Evolutionary conservation across 2,888 invertebrate genomes (phyloP).

Genomic region (Conchocele bisecta): DNA sequence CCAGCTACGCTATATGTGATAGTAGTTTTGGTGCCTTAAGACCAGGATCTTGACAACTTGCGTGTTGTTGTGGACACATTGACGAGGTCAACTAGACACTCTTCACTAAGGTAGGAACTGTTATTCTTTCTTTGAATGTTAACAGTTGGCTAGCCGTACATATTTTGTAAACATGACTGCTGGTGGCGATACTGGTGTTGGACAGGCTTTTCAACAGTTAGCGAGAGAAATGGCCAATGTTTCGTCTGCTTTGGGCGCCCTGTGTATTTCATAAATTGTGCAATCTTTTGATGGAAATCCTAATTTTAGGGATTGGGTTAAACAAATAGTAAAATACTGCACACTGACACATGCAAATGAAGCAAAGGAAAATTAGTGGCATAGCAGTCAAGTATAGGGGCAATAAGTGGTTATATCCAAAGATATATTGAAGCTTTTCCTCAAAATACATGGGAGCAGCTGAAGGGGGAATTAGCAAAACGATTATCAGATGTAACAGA

Average conservation of each 20-base stretch:
- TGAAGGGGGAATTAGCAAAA: background rate
- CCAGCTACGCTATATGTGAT: too few species aligned
- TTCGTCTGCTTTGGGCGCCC: background rate
- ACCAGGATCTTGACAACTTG: too few species aligned
- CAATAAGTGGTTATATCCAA: conserved; percentile 10
- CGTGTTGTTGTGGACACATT: too few species aligned
- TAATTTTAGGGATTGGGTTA: conserved; percentile 12
- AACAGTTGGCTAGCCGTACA: too few species aligned
- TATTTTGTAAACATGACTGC: too few species aligned
- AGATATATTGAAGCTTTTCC: conserved; percentile 1
- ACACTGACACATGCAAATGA: background rate
- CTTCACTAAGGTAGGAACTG: too few species aligned
- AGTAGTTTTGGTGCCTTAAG: too few species aligned
- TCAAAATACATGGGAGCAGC: background rate
- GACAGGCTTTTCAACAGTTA: too few species aligned
- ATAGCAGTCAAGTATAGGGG: conserved; percentile 7
- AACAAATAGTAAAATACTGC: conserved; percentile 7
- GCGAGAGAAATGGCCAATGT: too few species aligned
- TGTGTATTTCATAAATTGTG: background rate
- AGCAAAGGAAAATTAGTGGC: conserved; percentile 2
- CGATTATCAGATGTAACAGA: conserved; percentile 9
- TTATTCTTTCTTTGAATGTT: too few species aligned
- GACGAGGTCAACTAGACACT: too few species aligned
- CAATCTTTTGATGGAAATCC: background rate
- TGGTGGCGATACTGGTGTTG: too few species aligned